Conservation (phyloP, 2,113 vertebrate species). For the Ceyx melanurus region DNA sequence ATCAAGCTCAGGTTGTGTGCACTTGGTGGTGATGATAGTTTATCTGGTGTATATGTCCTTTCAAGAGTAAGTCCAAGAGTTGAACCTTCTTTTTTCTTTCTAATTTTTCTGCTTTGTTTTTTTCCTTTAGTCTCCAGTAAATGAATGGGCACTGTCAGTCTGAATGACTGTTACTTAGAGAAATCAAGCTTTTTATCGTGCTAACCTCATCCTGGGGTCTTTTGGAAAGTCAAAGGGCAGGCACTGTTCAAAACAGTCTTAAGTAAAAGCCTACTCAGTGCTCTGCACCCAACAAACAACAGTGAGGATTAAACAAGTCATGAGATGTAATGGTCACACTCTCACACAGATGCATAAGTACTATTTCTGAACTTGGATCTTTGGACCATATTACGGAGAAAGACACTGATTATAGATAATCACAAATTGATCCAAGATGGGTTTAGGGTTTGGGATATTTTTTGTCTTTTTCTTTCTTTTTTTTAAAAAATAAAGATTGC, state of each 20-base stretch:
- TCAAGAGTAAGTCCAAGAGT: conserved; percentile 73
- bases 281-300: not conserved
- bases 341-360: not conserved
- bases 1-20: conserved; percentile 69
- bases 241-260: conserved; percentile 63
- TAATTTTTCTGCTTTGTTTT: conserved; percentile 29
- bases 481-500: not conserved
- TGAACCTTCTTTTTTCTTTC: conserved; percentile 24
- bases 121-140: conserved; percentile 70
- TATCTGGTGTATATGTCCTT: conserved; percentile 37
- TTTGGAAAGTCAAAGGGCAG: conserved; percentile 52
- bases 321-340: not conserved
- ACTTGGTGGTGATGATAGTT: conserved; percentile 76
- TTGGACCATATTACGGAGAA: not conserved
- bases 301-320: not conserved
- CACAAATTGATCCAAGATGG: not conserved
- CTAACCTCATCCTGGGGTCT: conserved; percentile 63
- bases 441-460: not conserved
- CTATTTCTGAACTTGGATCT: not conserved
- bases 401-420: not conserved
- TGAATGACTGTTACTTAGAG: conserved; percentile 70
- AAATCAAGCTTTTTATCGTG: conserved; percentile 57
- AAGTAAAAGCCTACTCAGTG: conserved; percentile 50
- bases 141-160: conserved; percentile 68
- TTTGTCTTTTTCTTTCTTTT: not conserved